Evolutionary conservation across 2,888 invertebrate species (phyloP), one percentile per base, ranked within the genome.

Genomic region (Drosophila mimica): DNA sequence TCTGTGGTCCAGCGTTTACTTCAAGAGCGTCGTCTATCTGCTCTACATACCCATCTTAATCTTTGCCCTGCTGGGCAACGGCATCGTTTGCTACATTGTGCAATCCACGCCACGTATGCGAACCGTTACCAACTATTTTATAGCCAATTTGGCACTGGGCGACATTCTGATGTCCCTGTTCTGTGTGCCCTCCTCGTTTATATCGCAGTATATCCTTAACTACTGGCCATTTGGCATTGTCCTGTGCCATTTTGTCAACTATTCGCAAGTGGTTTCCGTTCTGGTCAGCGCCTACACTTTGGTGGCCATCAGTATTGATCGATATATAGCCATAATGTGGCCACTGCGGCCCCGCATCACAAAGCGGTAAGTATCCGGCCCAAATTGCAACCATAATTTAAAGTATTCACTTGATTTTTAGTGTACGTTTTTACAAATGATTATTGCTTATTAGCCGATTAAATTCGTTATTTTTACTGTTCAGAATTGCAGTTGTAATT

Each of bases 81-180:
- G 96, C 59, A 94, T 96, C 56, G 97, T 98, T 30, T 97, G 97
- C 92, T 98, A 97, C 92, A 96, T 98, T 31, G 97, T 98, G 0
- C 94, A 96, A 78, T 95, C 96, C 5, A 96, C 96, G 17, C 96
- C 97, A 0, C 95, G 97, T 46, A 98, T 98, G 98, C 95, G 97
- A 86, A 98, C 98, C 0, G 97, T 98, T 4, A 98, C 98, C 49
- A 98, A 98, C 93, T 97, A 95, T 93, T 98, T 98, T 92, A 97
- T 98, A 90, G 96, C 97, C 91, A 97, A 97, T 92, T 94, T 98
- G 78, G 98, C 98, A 0, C 94, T 98, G 46, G 97, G 98, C 48
- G 98, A 98, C 92, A 96, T 98, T 71, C 93, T 98, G 66, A 98
- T 98, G 96, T 97, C 98, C 0, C 91, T 97, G 31, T 96, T 98